These are phyloP conservation scores for Apeira syringaria DNA, from an alignment of 2,888 invertebrate genomes.

Conservation along the genomic window DNA sequence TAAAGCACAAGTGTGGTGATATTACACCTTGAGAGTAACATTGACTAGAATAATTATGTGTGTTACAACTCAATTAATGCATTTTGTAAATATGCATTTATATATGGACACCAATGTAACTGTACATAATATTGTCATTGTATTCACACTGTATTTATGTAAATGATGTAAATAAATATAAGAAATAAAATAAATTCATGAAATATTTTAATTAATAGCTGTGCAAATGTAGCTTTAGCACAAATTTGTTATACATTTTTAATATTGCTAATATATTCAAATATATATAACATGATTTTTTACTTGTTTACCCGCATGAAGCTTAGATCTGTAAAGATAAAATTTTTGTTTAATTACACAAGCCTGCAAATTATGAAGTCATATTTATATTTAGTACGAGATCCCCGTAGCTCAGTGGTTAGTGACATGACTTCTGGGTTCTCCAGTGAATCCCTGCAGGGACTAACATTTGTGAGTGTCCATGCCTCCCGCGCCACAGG, in stretches of 20 bases:
- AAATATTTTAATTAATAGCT: slow-evolving; percentile 21
- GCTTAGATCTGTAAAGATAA: slow-evolving; percentile 37
- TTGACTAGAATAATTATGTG: slow-evolving; percentile 68
- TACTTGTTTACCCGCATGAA: slow-evolving; percentile 40
- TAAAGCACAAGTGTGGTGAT: slow-evolving; percentile 58
- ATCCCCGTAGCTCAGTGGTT: too few relatives aligned
- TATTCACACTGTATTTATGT: slow-evolving; percentile 49
- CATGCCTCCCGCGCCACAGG: too few relatives aligned
- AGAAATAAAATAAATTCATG: slow-evolving; percentile 28
- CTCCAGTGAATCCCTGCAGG: too few relatives aligned
- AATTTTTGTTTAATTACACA: background rate
- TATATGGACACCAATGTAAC: slow-evolving; percentile 36
- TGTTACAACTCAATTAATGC: slow-evolving; percentile 53
- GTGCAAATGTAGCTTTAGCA: slow-evolving; percentile 45
- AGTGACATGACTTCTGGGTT: too few relatives aligned
- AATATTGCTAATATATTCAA: slow-evolving; percentile 55
- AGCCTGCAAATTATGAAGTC: too few relatives aligned
- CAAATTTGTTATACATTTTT: slow-evolving; percentile 60
- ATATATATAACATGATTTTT: slow-evolving; percentile 43
- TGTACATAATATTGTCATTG: slow-evolving; percentile 47
- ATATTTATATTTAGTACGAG: too few relatives aligned
- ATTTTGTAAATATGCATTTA: slow-evolving; percentile 36
- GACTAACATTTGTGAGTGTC: too few relatives aligned
- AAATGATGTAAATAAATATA: slow-evolving; percentile 57
- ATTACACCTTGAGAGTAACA: slow-evolving; percentile 55